Percentiles rank a stretch among this genome's conserved stretches.
Conservation (phyloP, 2,888 invertebrate species). For the Dorcus parallelipipedus region DNA sequence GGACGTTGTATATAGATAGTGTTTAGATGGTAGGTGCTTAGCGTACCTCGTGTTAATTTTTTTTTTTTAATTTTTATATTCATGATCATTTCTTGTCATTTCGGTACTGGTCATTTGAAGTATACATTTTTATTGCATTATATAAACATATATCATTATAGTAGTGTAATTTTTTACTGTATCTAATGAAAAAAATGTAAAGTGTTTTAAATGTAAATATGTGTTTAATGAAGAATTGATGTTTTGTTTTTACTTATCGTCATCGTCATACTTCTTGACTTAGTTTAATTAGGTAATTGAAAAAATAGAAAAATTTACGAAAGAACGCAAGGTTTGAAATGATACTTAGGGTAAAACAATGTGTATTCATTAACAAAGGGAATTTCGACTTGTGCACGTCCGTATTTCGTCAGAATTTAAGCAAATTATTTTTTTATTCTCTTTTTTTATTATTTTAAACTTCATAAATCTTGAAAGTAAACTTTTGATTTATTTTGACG, state of each 20-base stretch:
- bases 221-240: constrained; percentile 7
- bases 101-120: constrained; percentile 46
- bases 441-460: neutral
- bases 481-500: too few species aligned
- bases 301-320: neutral
- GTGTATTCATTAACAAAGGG: neutral
- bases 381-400: too few species aligned
- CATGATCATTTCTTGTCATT: constrained; percentile 43
- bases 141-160: constrained; percentile 15
- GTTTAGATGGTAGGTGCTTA: constrained; percentile 44
- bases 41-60: constrained; percentile 39
- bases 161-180: constrained; percentile 19
- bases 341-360: neutral
- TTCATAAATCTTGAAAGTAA: neutral
- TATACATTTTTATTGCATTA: constrained; percentile 27
- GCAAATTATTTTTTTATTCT: too few species aligned
- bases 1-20: constrained; percentile 37
- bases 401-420: too few species aligned
- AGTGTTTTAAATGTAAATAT: constrained; percentile 10
- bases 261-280: neutral
- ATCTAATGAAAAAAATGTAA: constrained; percentile 5
- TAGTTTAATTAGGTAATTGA: neutral
- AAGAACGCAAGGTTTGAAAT: neutral
- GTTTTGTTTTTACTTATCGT: constrained; percentile 3
- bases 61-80: constrained; percentile 32